Base-by-base conservation (phyloP, 2,888 invertebrate species). In the Hololepta plana region DNA sequence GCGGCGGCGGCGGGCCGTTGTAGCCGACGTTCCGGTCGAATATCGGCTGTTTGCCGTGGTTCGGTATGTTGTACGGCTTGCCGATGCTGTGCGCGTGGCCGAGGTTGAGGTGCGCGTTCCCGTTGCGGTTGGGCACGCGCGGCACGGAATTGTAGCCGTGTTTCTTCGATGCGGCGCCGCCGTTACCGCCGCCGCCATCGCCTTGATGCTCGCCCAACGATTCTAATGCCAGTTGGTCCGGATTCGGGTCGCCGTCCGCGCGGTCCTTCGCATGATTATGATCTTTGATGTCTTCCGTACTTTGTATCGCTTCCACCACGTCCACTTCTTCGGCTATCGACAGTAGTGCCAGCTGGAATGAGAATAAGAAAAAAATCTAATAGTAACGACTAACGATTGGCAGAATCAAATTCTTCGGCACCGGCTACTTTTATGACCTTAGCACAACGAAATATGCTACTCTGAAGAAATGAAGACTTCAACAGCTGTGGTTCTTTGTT, bases 181-280 rank as follows among this genome's bases (percentile, higher is more conserved):
- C n/a, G n/a, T n/a, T n/a, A n/a, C n/a, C n/a, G n/a, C n/a, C n/a
- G n/a, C n/a, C n/a, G n/a, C n/a, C n/a, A n/a, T n/a, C n/a, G n/a
- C n/a, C n/a, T n/a, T n/a, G n/a, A n/a, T 75, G 65, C 34, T 74
- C 75, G 9, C 63, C 57, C 2, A 47, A 35, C 5, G 75, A 67
- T 46, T 79, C 79, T 46, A 77, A 59, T 2, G 79, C 74, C 32
- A 79, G 57, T 47, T 79, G 76, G 44, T 80, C 80, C 2, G 64
- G 53, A 12, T 62, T 60, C 0, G 63, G 60, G 31, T 77, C 75
- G 35, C 60, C 66, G 32, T 70, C 62, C 39, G 71, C 69, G 0
- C 64, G 47, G 24, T 62, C 65, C 32, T 57, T 44, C 2, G 46
- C 48, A 22, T 36, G 33, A 0, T 59, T 52, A 23, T 60, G 56